These are phyloP conservation scores for Phylloscopus trochiloides DNA, from an alignment of 2,113 vertebrate genomes.

Conservation along the genomic window DNA sequence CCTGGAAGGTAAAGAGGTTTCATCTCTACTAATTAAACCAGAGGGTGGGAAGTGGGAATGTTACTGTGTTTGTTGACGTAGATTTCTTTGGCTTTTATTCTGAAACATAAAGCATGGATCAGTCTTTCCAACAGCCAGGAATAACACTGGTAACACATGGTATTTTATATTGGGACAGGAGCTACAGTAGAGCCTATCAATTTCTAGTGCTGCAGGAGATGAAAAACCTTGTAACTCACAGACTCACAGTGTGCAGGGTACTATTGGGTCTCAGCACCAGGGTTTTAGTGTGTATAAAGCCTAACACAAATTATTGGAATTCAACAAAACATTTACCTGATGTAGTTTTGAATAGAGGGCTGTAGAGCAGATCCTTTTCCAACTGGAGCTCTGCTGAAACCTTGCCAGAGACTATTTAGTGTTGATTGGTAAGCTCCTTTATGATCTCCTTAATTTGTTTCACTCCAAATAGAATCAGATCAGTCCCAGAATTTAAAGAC, in stretches of 20 bases:
- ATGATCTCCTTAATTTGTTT: background rate
- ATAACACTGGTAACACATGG: background rate
- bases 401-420: background rate
- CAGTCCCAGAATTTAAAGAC: background rate
- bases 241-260: background rate
- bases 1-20: conserved; percentile 86
- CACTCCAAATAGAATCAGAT: background rate
- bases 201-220: background rate
- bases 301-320: background rate
- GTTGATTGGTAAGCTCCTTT: background rate
- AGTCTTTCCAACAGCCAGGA: background rate
- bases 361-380: background rate
- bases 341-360: background rate
- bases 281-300: background rate
- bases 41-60: background rate
- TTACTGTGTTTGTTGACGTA: background rate
- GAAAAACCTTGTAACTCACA: background rate
- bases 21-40: background rate
- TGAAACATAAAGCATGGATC: background rate
- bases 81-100: background rate
- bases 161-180: background rate
- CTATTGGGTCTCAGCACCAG: background rate
- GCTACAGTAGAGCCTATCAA: background rate
- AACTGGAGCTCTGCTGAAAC: background rate
- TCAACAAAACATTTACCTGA: background rate